Evolutionary conservation across 1,140 invertebrate species (phyloP).

Genomic region (Batillaria attramentaria): DNA sequence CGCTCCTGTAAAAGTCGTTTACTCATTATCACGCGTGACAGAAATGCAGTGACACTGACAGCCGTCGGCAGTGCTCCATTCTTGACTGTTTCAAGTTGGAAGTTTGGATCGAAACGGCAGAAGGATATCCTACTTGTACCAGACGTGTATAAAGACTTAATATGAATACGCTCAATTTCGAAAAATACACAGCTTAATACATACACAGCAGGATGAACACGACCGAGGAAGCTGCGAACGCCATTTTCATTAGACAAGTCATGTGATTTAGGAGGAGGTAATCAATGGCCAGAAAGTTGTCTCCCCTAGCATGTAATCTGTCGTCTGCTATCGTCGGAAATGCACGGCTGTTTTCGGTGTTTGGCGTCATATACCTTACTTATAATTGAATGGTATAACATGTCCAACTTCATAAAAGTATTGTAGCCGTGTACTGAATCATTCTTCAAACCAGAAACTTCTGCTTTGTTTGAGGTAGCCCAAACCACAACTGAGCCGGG

Average conservation of each 20-base stretch:
- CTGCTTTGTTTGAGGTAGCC: no score
- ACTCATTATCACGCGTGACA: constrained; percentile 17
- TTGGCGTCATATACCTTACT: no score
- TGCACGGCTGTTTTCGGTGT: no score
- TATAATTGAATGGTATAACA: no score
- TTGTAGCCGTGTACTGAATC: no score
- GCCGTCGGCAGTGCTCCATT: neutral
- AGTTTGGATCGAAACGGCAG: neutral
- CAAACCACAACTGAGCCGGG: no score
- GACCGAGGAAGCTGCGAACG: neutral
- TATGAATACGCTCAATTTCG: no score
- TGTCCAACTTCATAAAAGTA: no score
- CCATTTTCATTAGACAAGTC: constrained; percentile 24
- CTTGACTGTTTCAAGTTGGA: neutral
- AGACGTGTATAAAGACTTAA: neutral
- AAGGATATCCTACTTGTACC: neutral
- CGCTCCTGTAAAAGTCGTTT: neutral
- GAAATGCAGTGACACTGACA: constrained; percentile 14
- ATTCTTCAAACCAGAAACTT: no score
- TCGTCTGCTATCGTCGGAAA: neutral
- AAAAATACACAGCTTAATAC: neutral
- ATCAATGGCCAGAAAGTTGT: neutral
- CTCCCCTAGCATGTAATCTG: neutral
- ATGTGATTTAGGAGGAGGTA: constrained; percentile 7
- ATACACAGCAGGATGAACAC: neutral